Evolutionary conservation across 2,797 vertebrate species (phyloP), one percentile per base, ranked within the genome.

Genomic region (Vipera latastei): DNA sequence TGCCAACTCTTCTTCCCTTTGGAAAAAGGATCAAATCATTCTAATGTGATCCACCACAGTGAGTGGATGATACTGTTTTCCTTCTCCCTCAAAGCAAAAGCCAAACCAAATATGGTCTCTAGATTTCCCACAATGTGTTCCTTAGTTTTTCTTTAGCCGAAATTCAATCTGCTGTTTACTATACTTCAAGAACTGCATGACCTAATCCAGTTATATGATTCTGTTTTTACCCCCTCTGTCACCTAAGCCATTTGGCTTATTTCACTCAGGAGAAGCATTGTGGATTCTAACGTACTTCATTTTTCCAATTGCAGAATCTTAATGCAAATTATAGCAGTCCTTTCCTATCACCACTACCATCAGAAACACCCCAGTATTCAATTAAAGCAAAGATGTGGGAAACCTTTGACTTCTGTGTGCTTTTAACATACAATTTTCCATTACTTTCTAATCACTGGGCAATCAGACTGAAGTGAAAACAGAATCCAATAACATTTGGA

Each of bases 241-340:
- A 94, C 92, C 92, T 73, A 92, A 89, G 0, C 2, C 57, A 89
- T 69, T 95, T 94, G 59, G 95, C 92, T 95, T 93, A 83, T 2
- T 94, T 89, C 48, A 91, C 93, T 93, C 25, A 16, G 25, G 55
- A 85, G 92, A 90, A 92, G 91, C 90, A 83, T 60, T 55, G n/a
- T 22, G 87, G 1, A 88, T 83, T 44, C 38, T 32, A 90, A 86
- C 16, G 6, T 12, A 22, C 12, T 87, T 69, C 8, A 20, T 85
- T 85, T 85, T 85, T 60, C 6, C 44, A n/a, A 53, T 25, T 48
- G n/a, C 3, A 65, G 25, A 86, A 86, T 57, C 38, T 48, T 65
- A 44, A 86, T 32, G 32, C 53, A 92, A 60, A 83, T 73, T 59
- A 38, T 53, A 48, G 18, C 56, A 91, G 9, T 56, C 12, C 55